Evolutionary conservation across 2,113 vertebrate species (phyloP).

Genomic region (Phaethornis superciliosus): DNA sequence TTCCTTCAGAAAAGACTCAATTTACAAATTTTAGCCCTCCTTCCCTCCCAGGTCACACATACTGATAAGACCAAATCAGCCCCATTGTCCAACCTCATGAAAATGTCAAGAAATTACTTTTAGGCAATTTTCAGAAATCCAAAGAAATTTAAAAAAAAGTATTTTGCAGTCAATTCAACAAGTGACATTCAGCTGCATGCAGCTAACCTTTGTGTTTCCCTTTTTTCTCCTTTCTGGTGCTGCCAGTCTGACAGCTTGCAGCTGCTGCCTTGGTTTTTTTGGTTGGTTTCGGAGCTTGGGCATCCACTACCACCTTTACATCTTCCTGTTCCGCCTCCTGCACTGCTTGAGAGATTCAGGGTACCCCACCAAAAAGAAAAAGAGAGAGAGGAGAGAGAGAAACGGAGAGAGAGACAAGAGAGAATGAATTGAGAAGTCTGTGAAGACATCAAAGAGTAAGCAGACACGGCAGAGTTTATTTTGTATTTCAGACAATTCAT

Average conservation of each 20-base stretch:
- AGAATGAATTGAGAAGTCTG: constrained; percentile 36
- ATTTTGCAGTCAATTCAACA: neutral
- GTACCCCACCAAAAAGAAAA: constrained; percentile 36
- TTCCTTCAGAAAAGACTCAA: neutral
- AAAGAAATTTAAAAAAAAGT: neutral
- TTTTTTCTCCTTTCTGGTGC: constrained; percentile 92
- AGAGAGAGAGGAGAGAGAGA: constrained; percentile 1
- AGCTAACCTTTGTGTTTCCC: constrained; percentile 96
- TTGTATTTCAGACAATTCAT: constrained; percentile 1
- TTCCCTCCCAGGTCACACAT: neutral
- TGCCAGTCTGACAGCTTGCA: constrained; percentile 88
- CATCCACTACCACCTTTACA: constrained; percentile 81
- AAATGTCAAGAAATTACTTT: neutral
- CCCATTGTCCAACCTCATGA: neutral
- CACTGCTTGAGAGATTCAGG: constrained; percentile 80
- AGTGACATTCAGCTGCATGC: constrained; percentile 53
- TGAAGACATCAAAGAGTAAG: constrained; percentile 37
- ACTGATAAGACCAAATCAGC: neutral
- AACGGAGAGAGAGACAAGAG: neutral
- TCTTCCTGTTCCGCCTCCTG: constrained; percentile 93
- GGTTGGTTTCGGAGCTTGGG: constrained; percentile 86
- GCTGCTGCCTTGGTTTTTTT: constrained; percentile 89
- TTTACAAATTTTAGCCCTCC: neutral
- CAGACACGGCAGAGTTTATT: constrained; percentile 2
- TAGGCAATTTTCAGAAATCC: neutral